Base-by-base conservation (phyloP, 2,113 vertebrate species). In the Brachyhypopomus occidentalis region DNA sequence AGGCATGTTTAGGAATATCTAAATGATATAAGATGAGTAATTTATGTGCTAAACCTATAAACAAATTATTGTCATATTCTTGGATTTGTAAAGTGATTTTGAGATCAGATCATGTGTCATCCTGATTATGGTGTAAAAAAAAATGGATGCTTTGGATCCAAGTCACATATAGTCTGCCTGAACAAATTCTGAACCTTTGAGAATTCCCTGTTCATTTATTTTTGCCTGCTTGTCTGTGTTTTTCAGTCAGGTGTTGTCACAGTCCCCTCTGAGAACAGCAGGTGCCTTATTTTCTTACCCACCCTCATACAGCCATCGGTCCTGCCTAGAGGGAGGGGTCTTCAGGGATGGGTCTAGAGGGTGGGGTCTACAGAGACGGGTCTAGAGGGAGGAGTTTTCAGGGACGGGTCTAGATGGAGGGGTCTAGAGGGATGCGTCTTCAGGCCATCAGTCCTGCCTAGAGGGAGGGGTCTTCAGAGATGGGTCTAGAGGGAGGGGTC, bases 241-340 rank as follows among this genome's bases (percentile, higher is more conserved):
- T 89, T 5, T 79, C 64, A 27, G 0, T 45, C 84, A 93, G 91
- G 89, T 91, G 20, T 30, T 91, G 20, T 30, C 79, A 1, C 84
- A 83, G 27, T 66, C 73, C 16, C 86, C 89, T 0, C 60, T 48
- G 2, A 30, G 4, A 0, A 71, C 27, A 56, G 77, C 90, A 23
- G 23, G 58, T 0, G 2, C 12, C 1, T 2, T n/a, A 22, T 41
- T 73, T 1, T 17, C 71, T 4, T 5, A 2, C 0, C 12, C 12
- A 0, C n/a, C 73, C n/a, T 55, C 78, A 0, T 0, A 41, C 4
- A 64, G 79, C 41, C 92, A 92, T 30, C 22, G 94, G 82, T 89
- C 94, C 17, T 20, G 22, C 0, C 0, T 62, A n/a, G 86, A 41
- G 88, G 48, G 86, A 84, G 76, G 90, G 90, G 85, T 30, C 30